Percentiles rank a stretch among this genome's conserved stretches.
These are phyloP conservation scores for Datnioides undecimradiatus DNA, from an alignment of 2,113 vertebrate genomes.

Conservation along the genomic window DNA sequence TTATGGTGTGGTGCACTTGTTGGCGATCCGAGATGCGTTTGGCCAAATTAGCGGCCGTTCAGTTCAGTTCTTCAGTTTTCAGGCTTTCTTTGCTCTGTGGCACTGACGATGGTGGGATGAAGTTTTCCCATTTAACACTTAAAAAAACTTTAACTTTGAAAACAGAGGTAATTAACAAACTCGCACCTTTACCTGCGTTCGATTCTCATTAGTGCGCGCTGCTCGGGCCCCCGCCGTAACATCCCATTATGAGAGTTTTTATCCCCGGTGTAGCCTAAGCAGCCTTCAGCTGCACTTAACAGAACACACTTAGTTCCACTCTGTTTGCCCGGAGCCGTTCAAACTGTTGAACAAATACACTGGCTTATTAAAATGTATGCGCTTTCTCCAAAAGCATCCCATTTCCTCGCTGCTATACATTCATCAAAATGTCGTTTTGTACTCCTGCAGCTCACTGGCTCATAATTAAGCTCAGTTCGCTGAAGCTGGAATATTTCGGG, in stretches of 20 bases:
- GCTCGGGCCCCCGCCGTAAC: background rate
- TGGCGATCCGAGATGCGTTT: too few species aligned
- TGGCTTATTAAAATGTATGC: slow-evolving; percentile 62
- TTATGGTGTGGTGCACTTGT: too few species aligned
- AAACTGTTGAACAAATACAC: slow-evolving; percentile 48
- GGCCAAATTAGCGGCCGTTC: too few species aligned
- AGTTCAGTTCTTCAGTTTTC: background rate
- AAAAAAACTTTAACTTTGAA: slow-evolving; percentile 5
- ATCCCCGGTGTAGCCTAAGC: slow-evolving; percentile 23
- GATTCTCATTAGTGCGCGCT: slow-evolving; percentile 10
- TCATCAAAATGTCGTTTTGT: slow-evolving; percentile 57
- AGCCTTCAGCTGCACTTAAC: slow-evolving; percentile 37
- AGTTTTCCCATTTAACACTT: background rate
- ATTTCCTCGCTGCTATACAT: slow-evolving; percentile 59
- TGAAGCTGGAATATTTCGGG: slow-evolving; percentile 21
- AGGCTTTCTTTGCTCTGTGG: background rate
- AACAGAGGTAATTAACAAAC: slow-evolving; percentile 7
- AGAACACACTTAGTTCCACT: slow-evolving; percentile 42
- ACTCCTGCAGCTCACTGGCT: slow-evolving; percentile 29
- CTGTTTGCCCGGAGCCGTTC: slow-evolving; percentile 22
- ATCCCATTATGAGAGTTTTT: slow-evolving; percentile 8
- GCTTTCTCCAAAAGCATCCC: slow-evolving; percentile 32
- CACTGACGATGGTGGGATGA: too few species aligned
- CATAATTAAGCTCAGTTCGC: slow-evolving; percentile 31
- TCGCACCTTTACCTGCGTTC: slow-evolving; percentile 8